Conservation (phyloP, 1,140 invertebrate species). For the Drosophila navojoa region DNA sequence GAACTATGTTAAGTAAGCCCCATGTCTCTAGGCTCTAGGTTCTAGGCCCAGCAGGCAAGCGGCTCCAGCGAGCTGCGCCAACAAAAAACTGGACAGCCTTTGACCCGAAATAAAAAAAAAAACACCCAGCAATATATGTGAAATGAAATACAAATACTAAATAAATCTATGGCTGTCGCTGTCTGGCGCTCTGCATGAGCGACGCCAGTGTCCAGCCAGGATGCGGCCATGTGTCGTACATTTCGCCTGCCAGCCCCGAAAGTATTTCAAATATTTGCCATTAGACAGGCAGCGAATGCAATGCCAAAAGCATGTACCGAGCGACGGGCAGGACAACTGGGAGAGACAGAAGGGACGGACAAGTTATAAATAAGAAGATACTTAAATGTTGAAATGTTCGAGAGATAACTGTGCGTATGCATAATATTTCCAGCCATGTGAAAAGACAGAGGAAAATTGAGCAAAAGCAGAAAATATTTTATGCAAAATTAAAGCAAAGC, state of each 20-base stretch:
- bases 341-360: slow-evolving; percentile 5
- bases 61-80: slow-evolving; percentile 58
- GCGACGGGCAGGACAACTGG: not conserved
- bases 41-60: slow-evolving; percentile 4
- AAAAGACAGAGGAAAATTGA: too few species aligned
- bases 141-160: slow-evolving; percentile 61
- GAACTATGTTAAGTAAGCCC: too few species aligned
- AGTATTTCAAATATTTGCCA: slow-evolving; percentile 55
- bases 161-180: slow-evolving; percentile 55
- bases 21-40: not conserved
- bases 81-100: slow-evolving; percentile 56
- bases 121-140: slow-evolving; percentile 32
- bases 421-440: slow-evolving; percentile 1
- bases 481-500: too few species aligned
- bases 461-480: not conserved
- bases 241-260: slow-evolving; percentile 51
- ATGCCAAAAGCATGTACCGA: slow-evolving; percentile 40
- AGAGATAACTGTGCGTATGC: slow-evolving; percentile 21
- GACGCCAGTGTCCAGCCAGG: slow-evolving; percentile 73
- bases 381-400: slow-evolving; percentile 3
- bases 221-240: slow-evolving; percentile 43
- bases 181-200: slow-evolving; percentile 57
- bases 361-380: not conserved
- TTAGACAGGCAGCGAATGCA: slow-evolving; percentile 38
- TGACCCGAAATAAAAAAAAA: slow-evolving; percentile 39